Percentiles rank a stretch among this genome's conserved stretches.
phyloP scores from a whole-genome alignment of 2,888 invertebrate species.

The Microctonus aethiopoides region DNA sequence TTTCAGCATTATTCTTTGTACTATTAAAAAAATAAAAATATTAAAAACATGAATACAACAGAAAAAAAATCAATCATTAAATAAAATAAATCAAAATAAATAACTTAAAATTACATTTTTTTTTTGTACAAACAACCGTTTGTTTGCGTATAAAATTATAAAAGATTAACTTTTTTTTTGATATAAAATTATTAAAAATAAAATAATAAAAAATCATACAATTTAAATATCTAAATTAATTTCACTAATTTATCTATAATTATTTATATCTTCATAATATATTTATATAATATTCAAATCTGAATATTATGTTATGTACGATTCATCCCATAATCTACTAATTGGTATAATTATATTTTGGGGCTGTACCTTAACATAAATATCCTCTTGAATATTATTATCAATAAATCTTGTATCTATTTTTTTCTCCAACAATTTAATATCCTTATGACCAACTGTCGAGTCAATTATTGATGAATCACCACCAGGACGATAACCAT shows the following conservation, averaged over 20 bases:
- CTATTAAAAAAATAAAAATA: neutral
- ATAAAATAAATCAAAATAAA: neutral
- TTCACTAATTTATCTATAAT: too few relatives aligned
- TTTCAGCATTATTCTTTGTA: neutral
- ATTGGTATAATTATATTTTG: constrained; percentile 40
- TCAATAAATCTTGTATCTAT: constrained; percentile 50
- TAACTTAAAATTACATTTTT: neutral
- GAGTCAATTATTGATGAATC: constrained; percentile 5
- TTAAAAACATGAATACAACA: neutral
- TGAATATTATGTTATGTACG: too few relatives aligned
- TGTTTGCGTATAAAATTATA: neutral
- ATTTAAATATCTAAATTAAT: constrained; percentile 2
- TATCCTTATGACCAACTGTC: constrained; percentile 49
- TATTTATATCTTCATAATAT: too few relatives aligned
- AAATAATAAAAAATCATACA: too few relatives aligned
- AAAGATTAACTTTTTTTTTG: neutral
- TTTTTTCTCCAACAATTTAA: constrained; percentile 58
- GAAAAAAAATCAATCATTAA: neutral
- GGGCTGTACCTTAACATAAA: constrained; percentile 48
- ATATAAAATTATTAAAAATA: too few relatives aligned
- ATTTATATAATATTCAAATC: too few relatives aligned
- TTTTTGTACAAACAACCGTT: neutral
- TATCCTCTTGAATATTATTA: constrained; percentile 41
- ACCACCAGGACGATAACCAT: constrained; percentile 23
- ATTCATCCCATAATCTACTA: constrained; percentile 40